These are phyloP conservation scores for Thalassaphorura encarpata DNA, from an alignment of 1,140 invertebrate species.

Conservation along the genomic window DNA sequence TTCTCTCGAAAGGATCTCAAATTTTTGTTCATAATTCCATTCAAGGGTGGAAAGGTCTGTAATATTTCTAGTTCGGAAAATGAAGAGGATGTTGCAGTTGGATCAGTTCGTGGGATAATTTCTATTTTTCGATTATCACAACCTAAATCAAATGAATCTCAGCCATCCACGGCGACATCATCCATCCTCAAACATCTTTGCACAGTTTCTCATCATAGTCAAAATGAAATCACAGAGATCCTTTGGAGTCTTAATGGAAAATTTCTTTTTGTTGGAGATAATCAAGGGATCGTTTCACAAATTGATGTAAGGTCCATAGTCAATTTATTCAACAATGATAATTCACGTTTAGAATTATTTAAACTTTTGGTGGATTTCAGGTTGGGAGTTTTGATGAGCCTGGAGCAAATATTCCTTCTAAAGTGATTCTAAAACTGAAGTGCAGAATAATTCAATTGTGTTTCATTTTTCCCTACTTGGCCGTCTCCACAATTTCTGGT, in stretches of 20 bases:
- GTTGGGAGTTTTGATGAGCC: too few species aligned
- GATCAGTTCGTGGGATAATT: constrained; percentile 23
- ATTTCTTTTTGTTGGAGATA: constrained; percentile 29
- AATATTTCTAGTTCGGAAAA: constrained; percentile 20
- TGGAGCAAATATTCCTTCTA: too few species aligned
- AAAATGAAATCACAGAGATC: constrained; percentile 28
- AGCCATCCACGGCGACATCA: background rate
- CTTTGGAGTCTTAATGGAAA: constrained; percentile 31
- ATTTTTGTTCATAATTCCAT: constrained; percentile 29
- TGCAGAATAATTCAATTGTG: constrained; percentile 23
- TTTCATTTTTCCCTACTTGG: constrained; percentile 27
- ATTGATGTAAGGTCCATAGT: constrained; percentile 22
- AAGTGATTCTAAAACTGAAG: too few species aligned
- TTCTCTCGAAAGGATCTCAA: constrained; percentile 21
- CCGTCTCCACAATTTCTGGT: constrained; percentile 9
- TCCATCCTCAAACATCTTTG: constrained; percentile 12
- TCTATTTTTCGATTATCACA: constrained; percentile 19
- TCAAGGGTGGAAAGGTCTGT: constrained; percentile 30
- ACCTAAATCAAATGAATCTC: background rate
- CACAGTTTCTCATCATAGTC: constrained; percentile 16
- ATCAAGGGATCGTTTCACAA: constrained; percentile 25
- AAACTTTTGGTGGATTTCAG: too few species aligned
- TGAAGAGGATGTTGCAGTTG: constrained; percentile 26
- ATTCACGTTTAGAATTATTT: too few species aligned
- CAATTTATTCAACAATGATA: too few species aligned